A percentile compares a stretch with the other conserved stretches of the same genome.
Conservation (phyloP, 2,113 vertebrate species). For the Cryptotis parvus region DNA sequence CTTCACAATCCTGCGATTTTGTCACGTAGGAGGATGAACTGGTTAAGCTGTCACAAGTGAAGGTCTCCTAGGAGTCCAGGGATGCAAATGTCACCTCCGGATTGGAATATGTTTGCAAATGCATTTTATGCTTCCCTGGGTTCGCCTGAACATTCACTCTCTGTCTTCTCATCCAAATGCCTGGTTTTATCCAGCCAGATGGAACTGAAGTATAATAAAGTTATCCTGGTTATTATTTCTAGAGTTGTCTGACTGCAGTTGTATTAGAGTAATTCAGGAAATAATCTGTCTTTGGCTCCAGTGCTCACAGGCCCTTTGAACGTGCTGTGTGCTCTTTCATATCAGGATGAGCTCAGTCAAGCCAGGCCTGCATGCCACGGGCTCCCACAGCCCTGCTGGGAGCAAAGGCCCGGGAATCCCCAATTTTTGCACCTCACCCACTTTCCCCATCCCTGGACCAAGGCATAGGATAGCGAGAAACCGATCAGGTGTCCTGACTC, state of each 20-base stretch:
- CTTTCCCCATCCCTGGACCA: too few relatives aligned
- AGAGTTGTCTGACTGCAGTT: not conserved
- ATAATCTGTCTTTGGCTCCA: conserved; percentile 21
- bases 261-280: not conserved
- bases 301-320: conserved; percentile 17
- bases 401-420: not conserved
- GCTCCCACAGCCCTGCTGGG: not conserved
- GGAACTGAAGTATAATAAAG: too few relatives aligned
- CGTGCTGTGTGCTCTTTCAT: not conserved
- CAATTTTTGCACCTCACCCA: not conserved
- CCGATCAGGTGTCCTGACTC: not conserved
- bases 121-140: not conserved
- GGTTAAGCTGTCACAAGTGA: not conserved
- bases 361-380: not conserved
- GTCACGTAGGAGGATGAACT: not conserved
- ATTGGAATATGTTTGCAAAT: not conserved
- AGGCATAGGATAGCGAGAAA: too few relatives aligned
- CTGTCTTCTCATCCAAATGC: not conserved
- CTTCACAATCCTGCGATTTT: not conserved
- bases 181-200: not conserved
- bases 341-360: too few relatives aligned
- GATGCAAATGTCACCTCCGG: not conserved
- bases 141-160: not conserved
- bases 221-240: not conserved
- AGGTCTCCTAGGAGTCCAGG: not conserved